Percentiles rank a stretch among this genome's conserved stretches.
Evolutionary conservation across 2,797 vertebrate genomes (phyloP).

Genomic region (Malacoctenus gilli): DNA sequence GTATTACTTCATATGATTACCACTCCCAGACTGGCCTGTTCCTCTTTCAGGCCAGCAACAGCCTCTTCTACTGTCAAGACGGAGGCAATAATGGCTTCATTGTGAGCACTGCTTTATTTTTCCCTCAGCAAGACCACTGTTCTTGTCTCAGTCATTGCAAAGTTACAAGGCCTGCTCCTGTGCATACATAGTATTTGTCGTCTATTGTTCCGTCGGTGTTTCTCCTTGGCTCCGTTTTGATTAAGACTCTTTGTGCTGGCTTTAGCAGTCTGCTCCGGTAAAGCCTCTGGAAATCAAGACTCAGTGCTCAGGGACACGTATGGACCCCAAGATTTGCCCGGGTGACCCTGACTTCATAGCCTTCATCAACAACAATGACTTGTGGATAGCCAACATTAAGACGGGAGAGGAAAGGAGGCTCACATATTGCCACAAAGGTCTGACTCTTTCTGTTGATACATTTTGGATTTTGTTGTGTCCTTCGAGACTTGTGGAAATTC

Average conservation of each 20-base stretch:
- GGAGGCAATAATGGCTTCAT: conserved; percentile 95
- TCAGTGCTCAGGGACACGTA: conserved; percentile 93
- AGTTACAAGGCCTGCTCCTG: neutral
- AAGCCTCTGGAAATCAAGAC: conserved; percentile 97
- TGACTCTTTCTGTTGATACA: conserved; percentile 1
- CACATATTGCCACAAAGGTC: conserved; percentile 84
- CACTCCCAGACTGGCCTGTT: conserved; percentile 93
- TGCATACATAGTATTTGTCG: neutral
- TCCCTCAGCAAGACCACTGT: neutral
- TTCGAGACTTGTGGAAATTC: no score
- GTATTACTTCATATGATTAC: conserved; percentile 97
- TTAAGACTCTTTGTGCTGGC: conserved; percentile 43
- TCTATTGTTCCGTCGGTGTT: no score
- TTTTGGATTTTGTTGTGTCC: no score
- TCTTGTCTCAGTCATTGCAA: neutral
- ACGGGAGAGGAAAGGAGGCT: conserved; percentile 83
- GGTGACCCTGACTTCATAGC: conserved; percentile 93
- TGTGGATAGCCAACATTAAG: conserved; percentile 94
- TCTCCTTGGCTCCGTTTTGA: no score
- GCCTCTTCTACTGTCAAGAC: conserved; percentile 96
- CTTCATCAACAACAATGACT: conserved; percentile 94
- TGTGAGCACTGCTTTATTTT: conserved; percentile 80
- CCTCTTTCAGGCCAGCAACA: conserved; percentile 98
- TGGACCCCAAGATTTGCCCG: conserved; percentile 97
- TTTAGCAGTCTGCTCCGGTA: conserved; percentile 86